Evolutionary conservation across 2,888 invertebrate genomes (phyloP).

Genomic region (Muscina levida): DNA sequence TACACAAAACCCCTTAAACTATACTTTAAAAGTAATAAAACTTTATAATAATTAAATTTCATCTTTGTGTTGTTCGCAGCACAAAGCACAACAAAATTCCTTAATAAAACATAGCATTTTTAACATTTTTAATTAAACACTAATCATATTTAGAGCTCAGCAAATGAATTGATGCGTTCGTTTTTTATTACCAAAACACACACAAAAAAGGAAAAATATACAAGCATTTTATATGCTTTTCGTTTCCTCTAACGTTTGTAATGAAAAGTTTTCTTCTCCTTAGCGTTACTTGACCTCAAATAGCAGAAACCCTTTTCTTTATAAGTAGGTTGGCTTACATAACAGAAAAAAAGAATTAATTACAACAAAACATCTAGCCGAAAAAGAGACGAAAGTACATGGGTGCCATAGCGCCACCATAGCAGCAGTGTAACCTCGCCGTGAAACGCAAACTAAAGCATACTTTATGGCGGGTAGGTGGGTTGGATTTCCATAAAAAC

Average conservation of each 20-base stretch:
- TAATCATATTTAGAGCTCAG: constrained; percentile 46
- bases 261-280: constrained; percentile 39
- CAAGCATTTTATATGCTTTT: constrained; percentile 46
- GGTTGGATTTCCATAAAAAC: background rate
- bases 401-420: too few relatives aligned
- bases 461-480: constrained; percentile 19
- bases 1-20: background rate
- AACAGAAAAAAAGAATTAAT: background rate
- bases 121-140: constrained; percentile 60
- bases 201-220: constrained; percentile 10
- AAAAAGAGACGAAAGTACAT: too few relatives aligned
- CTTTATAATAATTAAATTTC: background rate
- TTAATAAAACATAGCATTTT: constrained; percentile 16
- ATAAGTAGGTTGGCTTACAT: background rate
- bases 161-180: constrained; percentile 46
- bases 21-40: background rate
- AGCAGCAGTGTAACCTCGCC: too few relatives aligned
- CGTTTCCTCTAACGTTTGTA: constrained; percentile 41
- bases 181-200: constrained; percentile 43
- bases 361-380: constrained; percentile 14
- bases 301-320: constrained; percentile 45
- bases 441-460: constrained; percentile 36
- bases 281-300: constrained; percentile 49
- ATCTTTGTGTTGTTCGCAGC: too few relatives aligned
- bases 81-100: too few relatives aligned